These are phyloP conservation scores for Poecilia wingei DNA, from an alignment of 2,797 vertebrate species.

Conservation along the genomic window DNA sequence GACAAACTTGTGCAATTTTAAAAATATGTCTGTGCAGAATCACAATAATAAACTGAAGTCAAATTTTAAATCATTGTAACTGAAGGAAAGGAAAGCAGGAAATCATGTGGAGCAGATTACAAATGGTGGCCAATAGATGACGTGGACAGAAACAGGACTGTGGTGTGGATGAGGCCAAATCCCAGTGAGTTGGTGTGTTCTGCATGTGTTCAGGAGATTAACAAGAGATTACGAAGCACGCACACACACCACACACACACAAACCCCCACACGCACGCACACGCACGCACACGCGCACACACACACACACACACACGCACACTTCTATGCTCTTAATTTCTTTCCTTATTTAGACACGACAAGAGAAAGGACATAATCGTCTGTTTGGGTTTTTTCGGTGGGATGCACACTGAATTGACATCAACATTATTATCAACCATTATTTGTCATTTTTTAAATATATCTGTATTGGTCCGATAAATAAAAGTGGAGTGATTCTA, in stretches of 20 bases:
- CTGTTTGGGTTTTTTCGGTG: not conserved
- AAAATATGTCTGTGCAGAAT: no score
- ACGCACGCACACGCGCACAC: not conserved
- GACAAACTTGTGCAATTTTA: no score
- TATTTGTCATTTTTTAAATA: no score
- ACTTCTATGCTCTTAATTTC: not conserved
- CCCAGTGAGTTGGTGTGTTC: not conserved
- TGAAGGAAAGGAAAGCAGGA: not conserved
- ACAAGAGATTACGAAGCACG: not conserved
- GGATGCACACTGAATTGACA: no score
- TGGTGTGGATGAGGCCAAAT: not conserved
- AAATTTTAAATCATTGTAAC: conserved; percentile 4
- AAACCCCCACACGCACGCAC: not conserved
- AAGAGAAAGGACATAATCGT: not conserved
- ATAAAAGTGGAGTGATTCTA: no score
- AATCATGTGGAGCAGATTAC: conserved; percentile 14
- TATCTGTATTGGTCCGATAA: no score
- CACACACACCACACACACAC: not conserved
- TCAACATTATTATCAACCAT: no score
- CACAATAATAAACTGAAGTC: no score
- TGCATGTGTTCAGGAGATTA: conserved; percentile 12
- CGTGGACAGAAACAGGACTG: not conserved
- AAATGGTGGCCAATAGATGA: not conserved
- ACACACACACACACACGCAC: not conserved
- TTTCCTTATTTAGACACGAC: not conserved